Conservation (phyloP, 1,140 invertebrate genomes). For the Bombus ignitus region DNA sequence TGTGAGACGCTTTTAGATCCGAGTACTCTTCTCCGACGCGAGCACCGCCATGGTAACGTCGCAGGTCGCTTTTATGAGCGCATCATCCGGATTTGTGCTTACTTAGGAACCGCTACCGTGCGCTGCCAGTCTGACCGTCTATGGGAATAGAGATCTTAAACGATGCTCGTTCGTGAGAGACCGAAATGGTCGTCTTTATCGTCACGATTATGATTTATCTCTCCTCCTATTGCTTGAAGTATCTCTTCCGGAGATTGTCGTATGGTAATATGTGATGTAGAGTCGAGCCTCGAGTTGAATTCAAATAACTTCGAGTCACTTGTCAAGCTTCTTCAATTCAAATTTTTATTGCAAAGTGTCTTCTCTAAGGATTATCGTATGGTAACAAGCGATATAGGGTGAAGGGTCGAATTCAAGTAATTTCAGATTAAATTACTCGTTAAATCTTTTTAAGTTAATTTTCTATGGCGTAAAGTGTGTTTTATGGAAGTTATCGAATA, state of each 20-base stretch:
- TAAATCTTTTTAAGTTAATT: background rate
- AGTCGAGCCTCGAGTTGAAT: background rate
- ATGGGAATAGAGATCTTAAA: constrained; percentile 27
- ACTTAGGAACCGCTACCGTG: constrained; percentile 74
- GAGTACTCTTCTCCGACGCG: background rate
- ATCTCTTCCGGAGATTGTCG: background rate
- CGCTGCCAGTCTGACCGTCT: background rate
- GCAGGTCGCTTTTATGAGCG: constrained; percentile 72
- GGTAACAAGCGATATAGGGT: background rate
- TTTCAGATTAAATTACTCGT: too few relatives aligned
- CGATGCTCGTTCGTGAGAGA: constrained; percentile 7
- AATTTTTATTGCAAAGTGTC: too few relatives aligned
- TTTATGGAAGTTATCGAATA: background rate
- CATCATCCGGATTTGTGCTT: constrained; percentile 78
- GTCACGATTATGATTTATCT: constrained; percentile 34
- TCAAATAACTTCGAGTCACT: background rate
- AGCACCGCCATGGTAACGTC: constrained; percentile 20
- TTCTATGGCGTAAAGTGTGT: background rate
- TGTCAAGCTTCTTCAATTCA: background rate
- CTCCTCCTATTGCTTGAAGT: background rate
- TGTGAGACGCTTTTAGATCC: constrained; percentile 49
- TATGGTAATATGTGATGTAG: background rate
- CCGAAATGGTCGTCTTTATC: constrained; percentile 3
- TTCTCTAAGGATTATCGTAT: background rate
- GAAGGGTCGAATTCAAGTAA: background rate